Evolutionary conservation across 1,140 invertebrate species (phyloP), one percentile per base, ranked within the genome.

Genomic region (Drosophila micromelanica): DNA sequence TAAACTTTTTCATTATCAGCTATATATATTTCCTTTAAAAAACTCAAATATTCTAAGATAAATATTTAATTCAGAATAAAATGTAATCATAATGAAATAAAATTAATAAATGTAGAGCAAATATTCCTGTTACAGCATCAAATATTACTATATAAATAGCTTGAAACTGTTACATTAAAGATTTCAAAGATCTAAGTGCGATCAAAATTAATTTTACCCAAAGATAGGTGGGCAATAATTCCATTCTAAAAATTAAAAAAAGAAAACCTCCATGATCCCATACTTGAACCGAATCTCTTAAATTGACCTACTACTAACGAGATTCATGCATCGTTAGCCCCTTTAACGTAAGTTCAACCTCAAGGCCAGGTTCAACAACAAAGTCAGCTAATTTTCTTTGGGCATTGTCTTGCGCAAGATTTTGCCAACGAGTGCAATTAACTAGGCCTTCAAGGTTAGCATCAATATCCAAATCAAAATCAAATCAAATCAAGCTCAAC

Each of bases 371-470:
- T 74, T 82, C 74, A 78, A 42, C 17, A 42, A 59, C 27, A 42
- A 59, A 67, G 38, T 73, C 54, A 8, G 2, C 48, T 78, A 67
- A 75, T 78, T 62, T 77, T 52, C n/a, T 17, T 43, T 67, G 49
- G 30, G 38, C 42, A 35, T 61, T 72, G 65, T 54, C 12, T 17
- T 68, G 37, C 27, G 27, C 20, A 55, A 37, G 30, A 60, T 46
- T 46, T 59, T 46, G 13, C 5, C 40, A 43, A 67, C 62, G 74
- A 61, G 73, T 77, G 23, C 77, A 89, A 89, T 89, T 89, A 84
- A 78, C 70, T 84, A 77, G 76, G 60, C 63, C 67, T 68, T 73
- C 60, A 84, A 76, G 75, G 63, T 78, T 76, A 55, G 45, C 17
- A 49, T 46, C 40, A 77, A 45, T 7, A 57, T n/a, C 23, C 55